These are phyloP conservation scores for Procavia capensis DNA, from an alignment of 2,113 vertebrate genomes.

Conservation along the genomic window DNA sequence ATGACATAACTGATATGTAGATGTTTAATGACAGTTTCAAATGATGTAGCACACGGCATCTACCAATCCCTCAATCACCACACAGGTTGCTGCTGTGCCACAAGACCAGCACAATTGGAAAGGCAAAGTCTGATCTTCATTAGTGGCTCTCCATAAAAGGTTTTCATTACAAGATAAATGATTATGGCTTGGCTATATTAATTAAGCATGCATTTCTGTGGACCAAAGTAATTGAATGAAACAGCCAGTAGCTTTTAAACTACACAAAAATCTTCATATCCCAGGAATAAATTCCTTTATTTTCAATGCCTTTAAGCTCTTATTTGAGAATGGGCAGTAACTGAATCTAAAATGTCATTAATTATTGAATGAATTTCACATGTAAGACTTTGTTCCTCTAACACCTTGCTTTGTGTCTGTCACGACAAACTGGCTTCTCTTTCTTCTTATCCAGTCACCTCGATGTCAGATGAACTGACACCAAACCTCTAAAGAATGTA, in stretches of 20 bases:
- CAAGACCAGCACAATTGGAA: background rate
- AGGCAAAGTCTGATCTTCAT: slow-evolving; percentile 71
- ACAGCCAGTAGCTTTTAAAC: slow-evolving; percentile 74
- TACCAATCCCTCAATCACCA: background rate
- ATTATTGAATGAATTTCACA: slow-evolving; percentile 55
- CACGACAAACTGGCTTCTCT: background rate
- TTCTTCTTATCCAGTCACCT: background rate
- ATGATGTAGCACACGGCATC: slow-evolving; percentile 36
- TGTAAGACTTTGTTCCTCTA: background rate
- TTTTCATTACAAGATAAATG: slow-evolving; percentile 71
- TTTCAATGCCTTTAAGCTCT: background rate
- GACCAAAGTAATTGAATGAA: slow-evolving; percentile 77
- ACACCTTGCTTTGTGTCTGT: background rate
- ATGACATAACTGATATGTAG: slow-evolving; percentile 70
- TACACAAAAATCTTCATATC: slow-evolving; percentile 59
- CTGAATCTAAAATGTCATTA: slow-evolving; percentile 59
- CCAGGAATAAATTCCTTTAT: slow-evolving; percentile 51
- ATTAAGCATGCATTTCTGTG: slow-evolving; percentile 78
- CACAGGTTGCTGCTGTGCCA: background rate
- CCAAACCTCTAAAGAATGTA: background rate
- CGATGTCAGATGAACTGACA: background rate
- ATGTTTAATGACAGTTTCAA: slow-evolving; percentile 67
- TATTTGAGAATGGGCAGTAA: background rate
- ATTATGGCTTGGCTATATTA: slow-evolving; percentile 79
- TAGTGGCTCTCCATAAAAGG: slow-evolving; percentile 67